Base-by-base conservation (phyloP, 2,888 invertebrate genomes). In the Caradrina clavipalpis region DNA sequence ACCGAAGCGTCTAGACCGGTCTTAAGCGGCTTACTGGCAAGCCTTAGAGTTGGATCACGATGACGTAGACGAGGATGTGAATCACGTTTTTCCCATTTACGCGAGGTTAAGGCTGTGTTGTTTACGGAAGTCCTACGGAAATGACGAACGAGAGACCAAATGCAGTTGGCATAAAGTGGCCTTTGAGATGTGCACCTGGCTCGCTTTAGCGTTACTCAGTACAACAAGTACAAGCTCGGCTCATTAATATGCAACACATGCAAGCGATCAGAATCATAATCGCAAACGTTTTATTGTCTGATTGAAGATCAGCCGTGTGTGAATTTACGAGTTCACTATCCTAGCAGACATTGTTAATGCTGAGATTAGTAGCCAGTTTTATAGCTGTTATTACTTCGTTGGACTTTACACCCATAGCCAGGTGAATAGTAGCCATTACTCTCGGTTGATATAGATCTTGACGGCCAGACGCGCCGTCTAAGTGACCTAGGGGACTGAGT, bases 111-210 rank as follows among this genome's bases (percentile, higher is more conserved):
- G 59, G 68, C 65, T 74, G 47, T 54, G 69, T 53, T 84, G 91
- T 91, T 90, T 91, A 91, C 91, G 91, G 91, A 91, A 91, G 87
- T 81, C 39, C 53, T 57, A 70, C 84, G 90, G 89, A 90, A 86
- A 83, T 87, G 83, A 83, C 81, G 80, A 78, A 69, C 53, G 56
- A 60, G 50, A 35, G 61, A 73, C 84, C 83, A 73, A 87, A 87
- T 86, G 86, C 85, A 86, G 82, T 76, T 67, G 61, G 63, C 69
- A 58, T 69, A 59, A 45, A 72, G 55, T 77, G 76, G 76, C 85
- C 81, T 84, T 50, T 71, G 31, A 61, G 49, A 58, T 62, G 56
- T 78, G 72, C 80, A 83, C 80, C 80, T 82, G 78, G 54, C 42
- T 76, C 26, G 31, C 17, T 51, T 72, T 69, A 35, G 61, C n/a